Base-by-base conservation (phyloP, 2,797 vertebrate genomes). In the Myripristis murdjan region DNA sequence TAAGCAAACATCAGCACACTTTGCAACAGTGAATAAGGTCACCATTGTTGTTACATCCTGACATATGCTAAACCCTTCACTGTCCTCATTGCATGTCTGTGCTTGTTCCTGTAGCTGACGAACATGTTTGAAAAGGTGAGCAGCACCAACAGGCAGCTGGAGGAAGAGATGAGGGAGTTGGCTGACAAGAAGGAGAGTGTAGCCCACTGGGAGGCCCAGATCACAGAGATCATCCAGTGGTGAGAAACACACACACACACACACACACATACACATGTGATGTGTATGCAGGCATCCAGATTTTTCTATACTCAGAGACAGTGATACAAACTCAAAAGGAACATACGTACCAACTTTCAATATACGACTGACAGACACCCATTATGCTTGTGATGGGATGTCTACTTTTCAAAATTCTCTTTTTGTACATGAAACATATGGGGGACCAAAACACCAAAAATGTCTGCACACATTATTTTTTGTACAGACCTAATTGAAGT, bases 201-300 rank as follows among this genome's bases (percentile, higher is more conserved):
- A 2, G 97, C 97, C 28, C 98, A 99, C 85, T 99, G 98, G 98
- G 98, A 99, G 91, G 97, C 98, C 65, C 98, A 99, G 65, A 99
- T 99, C 92, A 99, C 97, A 11, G 98, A 99, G 90, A 99, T 99
- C 91, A 99, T 99, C 89, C 98, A 99, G 62, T 99, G 98, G 98
- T 99, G 89, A 96, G 95, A 94, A 11, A 16, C 81, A 28, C 66
- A 53, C 24, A 33, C 61, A 56, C 18, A 18, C n/a, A 49, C 11
- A 20, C 48, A 23, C 20, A 51, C 47, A 23, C 48, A 71, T 56
- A 55, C 20, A 71, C 20, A 55, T 47, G 18, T 47, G 9, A 47
- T 9, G 18, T 46, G 16, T n/a, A 10, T 33, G 8, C 8, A 35
- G 10, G 10, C 9, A n/a, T n/a, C 33, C 33, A 35, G 33, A 35